These are phyloP conservation scores for Butorides virescens DNA, from an alignment of 2,113 vertebrate genomes.

Conservation along the genomic window DNA sequence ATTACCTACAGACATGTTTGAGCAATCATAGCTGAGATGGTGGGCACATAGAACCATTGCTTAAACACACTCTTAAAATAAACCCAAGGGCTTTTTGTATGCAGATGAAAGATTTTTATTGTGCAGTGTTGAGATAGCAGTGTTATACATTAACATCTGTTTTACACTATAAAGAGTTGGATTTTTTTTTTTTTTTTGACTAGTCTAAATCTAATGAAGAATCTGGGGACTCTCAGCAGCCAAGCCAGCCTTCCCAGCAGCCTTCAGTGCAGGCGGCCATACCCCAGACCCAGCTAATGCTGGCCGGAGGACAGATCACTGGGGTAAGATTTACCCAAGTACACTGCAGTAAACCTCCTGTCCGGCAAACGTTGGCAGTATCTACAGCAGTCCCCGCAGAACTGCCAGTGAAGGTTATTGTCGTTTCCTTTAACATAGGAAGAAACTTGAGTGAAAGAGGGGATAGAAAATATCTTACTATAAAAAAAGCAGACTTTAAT, in stretches of 20 bases:
- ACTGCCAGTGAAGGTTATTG: neutral
- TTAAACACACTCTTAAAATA: conserved; percentile 55
- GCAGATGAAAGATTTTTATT: conserved; percentile 59
- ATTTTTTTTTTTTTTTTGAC: conserved; percentile 54
- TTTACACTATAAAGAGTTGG: conserved; percentile 63
- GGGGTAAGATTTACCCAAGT: conserved; percentile 85
- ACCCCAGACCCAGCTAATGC: conserved; percentile 95
- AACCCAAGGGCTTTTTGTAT: conserved; percentile 60
- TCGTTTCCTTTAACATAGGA: neutral
- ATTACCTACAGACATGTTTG: neutral
- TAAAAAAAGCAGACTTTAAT: neutral
- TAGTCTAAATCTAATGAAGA: conserved; percentile 93
- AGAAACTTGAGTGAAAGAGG: neutral
- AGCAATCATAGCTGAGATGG: neutral
- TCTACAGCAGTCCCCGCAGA: neutral
- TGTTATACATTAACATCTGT: conserved; percentile 51
- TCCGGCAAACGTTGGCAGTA: neutral
- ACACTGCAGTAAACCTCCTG: neutral
- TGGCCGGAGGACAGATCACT: conserved; percentile 95
- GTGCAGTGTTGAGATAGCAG: conserved; percentile 40
- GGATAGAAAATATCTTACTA: neutral
- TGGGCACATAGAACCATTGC: neutral
- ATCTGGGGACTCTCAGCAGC: conserved; percentile 86
- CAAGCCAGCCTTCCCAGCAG: conserved; percentile 87
- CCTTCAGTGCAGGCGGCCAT: conserved; percentile 87